A percentile compares a stretch with the other conserved stretches of the same genome.
These are phyloP conservation scores for Macrochelys suwanniensis DNA, from an alignment of 2,797 vertebrate species.

Conservation along the genomic window DNA sequence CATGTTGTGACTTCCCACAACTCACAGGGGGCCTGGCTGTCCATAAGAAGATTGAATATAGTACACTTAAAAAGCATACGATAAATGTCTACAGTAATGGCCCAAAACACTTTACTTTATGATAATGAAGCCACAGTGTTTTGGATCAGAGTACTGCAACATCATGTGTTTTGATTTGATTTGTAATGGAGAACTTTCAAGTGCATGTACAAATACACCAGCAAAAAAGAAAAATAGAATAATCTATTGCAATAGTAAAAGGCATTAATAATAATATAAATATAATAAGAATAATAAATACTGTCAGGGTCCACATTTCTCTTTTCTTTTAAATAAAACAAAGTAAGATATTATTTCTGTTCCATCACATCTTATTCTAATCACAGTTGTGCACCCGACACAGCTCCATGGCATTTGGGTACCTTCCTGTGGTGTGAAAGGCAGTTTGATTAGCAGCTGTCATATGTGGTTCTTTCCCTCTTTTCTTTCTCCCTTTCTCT, in stretches of 20 bases:
- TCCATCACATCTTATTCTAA: background rate
- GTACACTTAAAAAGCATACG: background rate
- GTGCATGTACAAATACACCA: background rate
- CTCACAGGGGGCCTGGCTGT: accelerated
- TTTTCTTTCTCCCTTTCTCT: background rate
- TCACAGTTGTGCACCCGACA: background rate
- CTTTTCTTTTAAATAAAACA: background rate
- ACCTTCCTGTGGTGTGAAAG: background rate
- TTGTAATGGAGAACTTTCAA: background rate
- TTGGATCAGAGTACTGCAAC: background rate
- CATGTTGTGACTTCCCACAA: background rate
- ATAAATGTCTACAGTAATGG: background rate
- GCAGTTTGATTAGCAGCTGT: background rate
- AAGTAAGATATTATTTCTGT: background rate
- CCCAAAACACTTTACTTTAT: background rate
- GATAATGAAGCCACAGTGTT: background rate
- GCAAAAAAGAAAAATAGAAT: background rate
- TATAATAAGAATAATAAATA: background rate
- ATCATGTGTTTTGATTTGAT: accelerated
- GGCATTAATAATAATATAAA: background rate
- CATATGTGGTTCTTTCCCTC: background rate
- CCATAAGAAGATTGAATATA: background rate
- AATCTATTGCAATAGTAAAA: background rate
- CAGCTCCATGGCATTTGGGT: background rate
- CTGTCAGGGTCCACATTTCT: background rate